Conservation (phyloP, 2,888 invertebrate genomes). For the Glyphotaelius pellucidus region DNA sequence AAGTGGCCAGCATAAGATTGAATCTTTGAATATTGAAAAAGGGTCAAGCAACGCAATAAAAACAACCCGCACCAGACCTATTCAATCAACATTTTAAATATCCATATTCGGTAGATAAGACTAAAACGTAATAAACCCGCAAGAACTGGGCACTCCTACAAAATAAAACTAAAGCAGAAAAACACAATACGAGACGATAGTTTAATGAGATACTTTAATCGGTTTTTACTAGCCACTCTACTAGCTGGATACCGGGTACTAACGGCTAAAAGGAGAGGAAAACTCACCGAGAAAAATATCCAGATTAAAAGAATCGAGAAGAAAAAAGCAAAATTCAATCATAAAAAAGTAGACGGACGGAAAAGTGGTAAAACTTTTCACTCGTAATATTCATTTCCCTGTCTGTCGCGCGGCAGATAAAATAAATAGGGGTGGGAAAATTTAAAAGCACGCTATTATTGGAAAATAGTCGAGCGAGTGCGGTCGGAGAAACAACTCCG, state of each 20-base stretch:
- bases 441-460: conserved; percentile 39
- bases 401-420: background rate
- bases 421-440: background rate
- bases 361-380: background rate
- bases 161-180: background rate
- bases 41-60: background rate
- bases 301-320: conserved; percentile 2
- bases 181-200: background rate
- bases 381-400: conserved; percentile 31
- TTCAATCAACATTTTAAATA: background rate
- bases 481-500: conserved; percentile 14
- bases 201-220: background rate
- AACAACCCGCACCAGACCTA: background rate
- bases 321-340: background rate
- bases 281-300: background rate
- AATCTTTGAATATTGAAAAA: background rate
- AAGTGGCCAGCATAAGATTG: background rate
- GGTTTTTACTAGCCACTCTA: background rate
- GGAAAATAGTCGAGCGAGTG: conserved; percentile 38
- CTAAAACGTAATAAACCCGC: background rate
- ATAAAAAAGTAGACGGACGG: background rate
- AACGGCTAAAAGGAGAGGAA: background rate
- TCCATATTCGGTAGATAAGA: background rate
- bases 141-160: background rate
- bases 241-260: too few species aligned